Conservation (phyloP, 2,113 vertebrate genomes). For the Varanus komodoensis region DNA sequence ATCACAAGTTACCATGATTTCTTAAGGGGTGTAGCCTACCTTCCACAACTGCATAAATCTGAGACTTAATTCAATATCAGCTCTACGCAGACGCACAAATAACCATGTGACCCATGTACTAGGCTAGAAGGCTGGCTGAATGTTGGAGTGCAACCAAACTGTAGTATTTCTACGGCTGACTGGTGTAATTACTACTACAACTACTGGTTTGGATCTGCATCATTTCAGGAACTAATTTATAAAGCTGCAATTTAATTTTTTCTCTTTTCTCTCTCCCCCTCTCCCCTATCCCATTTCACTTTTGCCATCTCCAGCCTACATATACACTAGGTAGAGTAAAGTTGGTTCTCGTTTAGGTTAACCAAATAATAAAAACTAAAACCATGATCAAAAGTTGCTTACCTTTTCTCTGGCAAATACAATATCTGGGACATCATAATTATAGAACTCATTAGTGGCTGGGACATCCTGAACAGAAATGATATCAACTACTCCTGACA, state of each 20-base stretch:
- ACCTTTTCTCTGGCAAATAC: constrained; percentile 75
- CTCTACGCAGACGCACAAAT: not conserved
- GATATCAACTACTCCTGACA: constrained; percentile 71
- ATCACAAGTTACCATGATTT: not conserved
- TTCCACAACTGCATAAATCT: not conserved
- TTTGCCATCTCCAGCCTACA: not conserved
- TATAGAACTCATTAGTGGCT: constrained; percentile 71
- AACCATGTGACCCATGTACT: not conserved
- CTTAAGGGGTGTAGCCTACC: not conserved
- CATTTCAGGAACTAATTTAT: not conserved
- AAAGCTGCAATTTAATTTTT: not conserved
- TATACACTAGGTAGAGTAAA: not conserved
- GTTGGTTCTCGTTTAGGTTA: not conserved
- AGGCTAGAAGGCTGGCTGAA: not conserved
- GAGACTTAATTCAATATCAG: not conserved
- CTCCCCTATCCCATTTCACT: rapidly evolving
- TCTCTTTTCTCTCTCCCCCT: too few relatives aligned
- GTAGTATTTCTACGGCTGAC: not conserved
- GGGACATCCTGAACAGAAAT: constrained; percentile 77
- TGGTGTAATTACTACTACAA: too few relatives aligned
- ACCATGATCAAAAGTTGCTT: not conserved
- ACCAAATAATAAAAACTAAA: not conserved
- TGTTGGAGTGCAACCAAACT: not conserved
- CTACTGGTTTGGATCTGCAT: not conserved
- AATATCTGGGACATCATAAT: constrained; percentile 49